A percentile compares a stretch with the other conserved stretches of the same genome.
Conservation (phyloP, 2,113 vertebrate genomes). For the Sinocyclocheilus anshuiensis region DNA sequence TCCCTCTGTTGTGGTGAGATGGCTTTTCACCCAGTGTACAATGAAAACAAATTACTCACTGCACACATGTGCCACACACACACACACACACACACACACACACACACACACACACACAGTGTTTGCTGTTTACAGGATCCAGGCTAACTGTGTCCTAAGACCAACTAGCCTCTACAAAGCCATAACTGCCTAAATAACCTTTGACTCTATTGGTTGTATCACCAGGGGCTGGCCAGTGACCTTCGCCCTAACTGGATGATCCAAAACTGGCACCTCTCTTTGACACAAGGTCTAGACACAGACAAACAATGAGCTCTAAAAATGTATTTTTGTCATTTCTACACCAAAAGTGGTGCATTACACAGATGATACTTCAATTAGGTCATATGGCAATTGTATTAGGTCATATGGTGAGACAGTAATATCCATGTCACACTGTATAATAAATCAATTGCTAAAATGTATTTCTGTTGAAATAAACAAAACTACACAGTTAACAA, state of each 20-base stretch:
- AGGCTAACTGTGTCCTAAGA: not conserved
- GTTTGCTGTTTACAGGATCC: not conserved
- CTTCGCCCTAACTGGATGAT: constrained; percentile 64
- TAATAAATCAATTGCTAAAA: not conserved
- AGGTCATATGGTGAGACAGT: not conserved
- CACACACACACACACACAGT: not conserved
- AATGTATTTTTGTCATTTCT: not conserved
- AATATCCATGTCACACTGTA: not conserved
- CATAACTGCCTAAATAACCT: constrained; percentile 32
- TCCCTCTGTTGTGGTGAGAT: constrained; percentile 11
- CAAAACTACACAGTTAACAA: not conserved
- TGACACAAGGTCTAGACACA: not conserved
- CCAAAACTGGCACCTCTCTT: not conserved
- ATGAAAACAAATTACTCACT: constrained; percentile 10
- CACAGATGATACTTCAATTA: not conserved
- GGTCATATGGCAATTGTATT: not conserved
- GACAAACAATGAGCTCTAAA: not conserved
- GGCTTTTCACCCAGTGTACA: constrained; percentile 44
- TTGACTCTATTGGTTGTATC: constrained; percentile 53
- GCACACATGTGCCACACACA: not conserved
- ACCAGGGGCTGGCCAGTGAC: constrained; percentile 52
- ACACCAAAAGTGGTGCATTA: not conserved
- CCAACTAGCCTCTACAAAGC: constrained; percentile 21
- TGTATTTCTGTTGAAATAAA: not conserved
- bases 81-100: no score